Evolutionary conservation across 2,797 vertebrate genomes (phyloP), one percentile per base, ranked within the genome.

Genomic region (Myotis pilosus): DNA sequence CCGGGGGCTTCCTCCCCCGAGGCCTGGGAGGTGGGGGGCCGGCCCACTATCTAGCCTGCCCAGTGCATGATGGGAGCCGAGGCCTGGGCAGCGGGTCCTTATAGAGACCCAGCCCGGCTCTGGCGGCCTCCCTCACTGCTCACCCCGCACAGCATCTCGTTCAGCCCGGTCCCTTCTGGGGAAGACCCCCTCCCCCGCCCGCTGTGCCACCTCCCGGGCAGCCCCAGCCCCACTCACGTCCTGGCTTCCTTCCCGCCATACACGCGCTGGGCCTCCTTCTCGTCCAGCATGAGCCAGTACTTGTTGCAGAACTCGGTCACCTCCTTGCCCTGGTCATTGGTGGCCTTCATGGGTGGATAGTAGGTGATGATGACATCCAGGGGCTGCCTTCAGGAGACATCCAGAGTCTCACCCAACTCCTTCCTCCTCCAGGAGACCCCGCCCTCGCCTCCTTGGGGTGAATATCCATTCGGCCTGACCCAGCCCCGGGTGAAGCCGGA

Each of bases 241-340:
- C 99, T 99, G 60, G 98, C 98, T 66, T 98, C 99, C 95, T 99
- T 99, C 36, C 98, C 98, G 0, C 98, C 98, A 78, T 99, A 99
- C 53, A 98, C 0, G 2, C 1, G 57, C 28, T 97, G 86, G 0
- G 97, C 98, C 57, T 99, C 98, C 20, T 86, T 97, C 62, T 99
- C 99, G 10, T 97, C 98, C 96, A 99, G 98, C 99, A 99, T 99
- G 92, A 99, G 98, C 99, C 99, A 99, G 98, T 99, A 99, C 97
- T 99, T 99, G 98, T 99, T 99, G 96, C 96, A 98, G 97, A 99
- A 99, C 92, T 99, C 99, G 0, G 96, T 98, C 90, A 99, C 98
- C 88, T 99, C 98, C 97, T 99, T 99, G 89, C 99, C 99, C 3
- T 98, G 96, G 8, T 99, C 99, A 2, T 99, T 99, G 36, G 97